Conservation (phyloP, 2,113 vertebrate species). For the Scomber scombrus region DNA sequence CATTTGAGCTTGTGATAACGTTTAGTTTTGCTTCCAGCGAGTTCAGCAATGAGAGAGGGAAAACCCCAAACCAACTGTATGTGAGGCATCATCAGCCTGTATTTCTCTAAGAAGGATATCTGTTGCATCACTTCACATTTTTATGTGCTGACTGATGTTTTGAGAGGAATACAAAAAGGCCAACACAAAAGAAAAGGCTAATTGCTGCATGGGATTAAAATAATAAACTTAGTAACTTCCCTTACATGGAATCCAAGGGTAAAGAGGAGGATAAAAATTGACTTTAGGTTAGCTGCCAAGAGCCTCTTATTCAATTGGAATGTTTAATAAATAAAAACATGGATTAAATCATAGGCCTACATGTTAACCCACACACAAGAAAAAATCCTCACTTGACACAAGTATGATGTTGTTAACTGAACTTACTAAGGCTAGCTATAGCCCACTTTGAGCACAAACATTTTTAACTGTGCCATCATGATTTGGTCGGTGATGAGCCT, state of each 20-base stretch:
- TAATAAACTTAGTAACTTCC: constrained; percentile 49
- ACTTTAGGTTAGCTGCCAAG: constrained; percentile 21
- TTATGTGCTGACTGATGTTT: constrained; percentile 60
- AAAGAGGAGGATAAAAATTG: constrained; percentile 16
- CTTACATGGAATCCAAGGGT: constrained; percentile 13
- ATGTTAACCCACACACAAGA: not conserved
- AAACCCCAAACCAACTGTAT: constrained; percentile 30
- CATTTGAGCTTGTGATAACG: constrained; percentile 56
- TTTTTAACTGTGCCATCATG: no score
- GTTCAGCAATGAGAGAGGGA: constrained; percentile 39
- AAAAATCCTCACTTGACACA: constrained; percentile 19
- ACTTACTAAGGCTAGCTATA: no score
- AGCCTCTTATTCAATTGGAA: constrained; percentile 4
- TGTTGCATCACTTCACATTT: constrained; percentile 75
- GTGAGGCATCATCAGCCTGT: constrained; percentile 52
- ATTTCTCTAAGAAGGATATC: constrained; percentile 59
- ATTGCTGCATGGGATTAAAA: constrained; percentile 58
- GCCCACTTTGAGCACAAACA: no score
- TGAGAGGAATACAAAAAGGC: constrained; percentile 37
- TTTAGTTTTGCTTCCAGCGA: constrained; percentile 38
- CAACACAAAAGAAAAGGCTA: constrained; percentile 37
- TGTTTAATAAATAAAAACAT: not conserved
- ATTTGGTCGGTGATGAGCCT: no score
- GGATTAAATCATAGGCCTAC: not conserved
- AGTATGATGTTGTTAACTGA: constrained; percentile 20